These are phyloP conservation scores for Agrotis ipsilon DNA, from an alignment of 2,888 invertebrate species.

Conservation along the genomic window DNA sequence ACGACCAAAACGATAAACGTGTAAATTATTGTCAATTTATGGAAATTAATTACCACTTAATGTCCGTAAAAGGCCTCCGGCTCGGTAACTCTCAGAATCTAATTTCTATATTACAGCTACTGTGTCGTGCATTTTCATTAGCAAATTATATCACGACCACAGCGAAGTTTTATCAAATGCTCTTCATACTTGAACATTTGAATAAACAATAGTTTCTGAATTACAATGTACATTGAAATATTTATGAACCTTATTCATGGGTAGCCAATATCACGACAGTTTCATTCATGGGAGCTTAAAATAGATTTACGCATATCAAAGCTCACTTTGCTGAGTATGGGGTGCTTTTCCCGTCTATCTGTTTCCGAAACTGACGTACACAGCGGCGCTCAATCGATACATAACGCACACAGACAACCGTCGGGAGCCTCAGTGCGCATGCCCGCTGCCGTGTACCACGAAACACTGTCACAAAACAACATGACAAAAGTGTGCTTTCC, in stretches of 20 bases:
- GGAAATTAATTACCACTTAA: constrained; percentile 32
- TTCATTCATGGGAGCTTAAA: constrained; percentile 81
- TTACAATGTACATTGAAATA: constrained; percentile 24
- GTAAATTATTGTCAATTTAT: constrained; percentile 25
- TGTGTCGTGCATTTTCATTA: constrained; percentile 31
- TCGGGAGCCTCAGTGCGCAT: constrained; percentile 78
- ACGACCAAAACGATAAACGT: constrained; percentile 25
- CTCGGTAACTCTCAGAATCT: constrained; percentile 30
- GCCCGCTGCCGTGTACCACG: constrained; percentile 79
- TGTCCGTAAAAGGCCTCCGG: constrained; percentile 8
- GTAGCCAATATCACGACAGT: constrained; percentile 54
- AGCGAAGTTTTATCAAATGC: constrained; percentile 16
- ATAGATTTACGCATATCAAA: constrained; percentile 81
- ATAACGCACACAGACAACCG: constrained; percentile 83
- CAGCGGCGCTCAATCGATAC: constrained; percentile 86
- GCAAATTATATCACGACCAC: constrained; percentile 28
- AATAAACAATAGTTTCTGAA: constrained; percentile 32
- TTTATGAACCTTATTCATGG: constrained; percentile 44
- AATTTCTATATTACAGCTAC: constrained; percentile 36
- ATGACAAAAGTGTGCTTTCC: constrained; percentile 57
- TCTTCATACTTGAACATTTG: constrained; percentile 7
- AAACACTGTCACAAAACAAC: constrained; percentile 74
- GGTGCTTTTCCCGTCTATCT: constrained; percentile 77
- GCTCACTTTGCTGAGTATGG: constrained; percentile 64
- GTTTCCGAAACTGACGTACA: constrained; percentile 87